These are phyloP conservation scores for Pipistrellus pipistrellus DNA, from an alignment of 2,797 vertebrate genomes.

Conservation along the genomic window DNA sequence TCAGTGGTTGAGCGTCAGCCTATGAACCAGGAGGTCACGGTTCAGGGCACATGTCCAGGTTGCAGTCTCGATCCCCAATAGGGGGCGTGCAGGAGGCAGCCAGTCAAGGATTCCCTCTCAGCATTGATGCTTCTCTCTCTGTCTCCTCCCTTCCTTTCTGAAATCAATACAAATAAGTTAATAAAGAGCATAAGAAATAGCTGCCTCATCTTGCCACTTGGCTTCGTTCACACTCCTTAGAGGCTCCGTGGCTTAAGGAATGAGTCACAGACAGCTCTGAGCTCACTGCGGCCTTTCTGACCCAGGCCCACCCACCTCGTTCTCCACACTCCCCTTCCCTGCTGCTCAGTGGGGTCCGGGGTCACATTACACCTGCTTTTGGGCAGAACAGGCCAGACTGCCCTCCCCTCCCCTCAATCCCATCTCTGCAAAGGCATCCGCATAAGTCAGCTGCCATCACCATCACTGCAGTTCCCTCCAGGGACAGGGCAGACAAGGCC, in stretches of 20 bases:
- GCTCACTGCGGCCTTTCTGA: background rate
- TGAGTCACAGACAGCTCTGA: background rate
- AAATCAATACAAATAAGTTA: no score
- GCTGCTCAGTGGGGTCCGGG: background rate
- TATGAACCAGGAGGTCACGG: no score
- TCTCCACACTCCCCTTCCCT: background rate
- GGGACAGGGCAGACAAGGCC: background rate
- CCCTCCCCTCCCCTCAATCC: background rate
- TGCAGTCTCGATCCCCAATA: no score
- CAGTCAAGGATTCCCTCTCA: no score
- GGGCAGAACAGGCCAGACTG: no score
- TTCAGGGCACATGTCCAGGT: no score
- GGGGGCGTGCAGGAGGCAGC: no score
- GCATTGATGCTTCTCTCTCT: no score
- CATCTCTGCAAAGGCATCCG: background rate
- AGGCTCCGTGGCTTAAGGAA: background rate
- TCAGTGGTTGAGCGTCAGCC: background rate
- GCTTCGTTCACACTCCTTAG: background rate
- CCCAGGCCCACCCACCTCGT: background rate
- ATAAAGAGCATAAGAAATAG: no score
- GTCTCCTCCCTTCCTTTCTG: no score
- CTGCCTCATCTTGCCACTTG: background rate
- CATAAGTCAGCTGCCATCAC: background rate
- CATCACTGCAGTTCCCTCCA: no score
- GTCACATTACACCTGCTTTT: background rate